Conservation (phyloP, 1,140 invertebrate genomes). For the Drosophila teissieri region DNA sequence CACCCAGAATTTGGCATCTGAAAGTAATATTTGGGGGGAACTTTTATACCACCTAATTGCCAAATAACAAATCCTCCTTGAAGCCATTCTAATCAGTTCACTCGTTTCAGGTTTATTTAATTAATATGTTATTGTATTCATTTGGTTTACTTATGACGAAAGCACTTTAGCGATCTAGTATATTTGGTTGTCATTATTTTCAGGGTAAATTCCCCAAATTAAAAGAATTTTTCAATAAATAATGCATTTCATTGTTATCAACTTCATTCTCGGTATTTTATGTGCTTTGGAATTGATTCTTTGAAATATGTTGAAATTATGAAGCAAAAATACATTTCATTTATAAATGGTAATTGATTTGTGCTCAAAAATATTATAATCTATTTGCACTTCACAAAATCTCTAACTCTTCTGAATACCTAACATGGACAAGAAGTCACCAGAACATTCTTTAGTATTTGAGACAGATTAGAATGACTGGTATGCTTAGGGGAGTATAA, state of each 20-base stretch:
- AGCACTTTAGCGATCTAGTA: slow-evolving; percentile 2
- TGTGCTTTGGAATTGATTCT: not conserved
- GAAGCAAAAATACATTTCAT: too few species aligned
- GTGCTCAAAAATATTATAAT: too few species aligned
- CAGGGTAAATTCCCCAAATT: slow-evolving; percentile 11
- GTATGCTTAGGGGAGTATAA: too few species aligned
- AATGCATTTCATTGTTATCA: slow-evolving; percentile 1
- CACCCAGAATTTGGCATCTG: slow-evolving; percentile 96
- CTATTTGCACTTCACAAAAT: too few species aligned
- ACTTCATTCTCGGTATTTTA: not conserved
- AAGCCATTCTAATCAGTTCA: not conserved
- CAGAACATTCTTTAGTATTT: too few species aligned
- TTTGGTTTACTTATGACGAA: not conserved
- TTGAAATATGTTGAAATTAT: not conserved
- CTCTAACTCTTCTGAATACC: too few species aligned
- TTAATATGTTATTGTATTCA: not conserved
- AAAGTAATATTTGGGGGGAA: not conserved
- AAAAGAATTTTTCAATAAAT: not conserved
- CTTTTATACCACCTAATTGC: not conserved
- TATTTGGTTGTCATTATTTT: not conserved
- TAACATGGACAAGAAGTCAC: too few species aligned
- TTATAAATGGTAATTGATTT: too few species aligned
- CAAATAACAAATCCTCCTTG: not conserved
- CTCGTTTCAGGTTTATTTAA: not conserved
- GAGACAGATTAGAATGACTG: too few species aligned